Percentiles rank a stretch among this genome's conserved stretches.
Evolutionary conservation across 2,797 vertebrate species (phyloP).

Genomic region (Xenops minutus): DNA sequence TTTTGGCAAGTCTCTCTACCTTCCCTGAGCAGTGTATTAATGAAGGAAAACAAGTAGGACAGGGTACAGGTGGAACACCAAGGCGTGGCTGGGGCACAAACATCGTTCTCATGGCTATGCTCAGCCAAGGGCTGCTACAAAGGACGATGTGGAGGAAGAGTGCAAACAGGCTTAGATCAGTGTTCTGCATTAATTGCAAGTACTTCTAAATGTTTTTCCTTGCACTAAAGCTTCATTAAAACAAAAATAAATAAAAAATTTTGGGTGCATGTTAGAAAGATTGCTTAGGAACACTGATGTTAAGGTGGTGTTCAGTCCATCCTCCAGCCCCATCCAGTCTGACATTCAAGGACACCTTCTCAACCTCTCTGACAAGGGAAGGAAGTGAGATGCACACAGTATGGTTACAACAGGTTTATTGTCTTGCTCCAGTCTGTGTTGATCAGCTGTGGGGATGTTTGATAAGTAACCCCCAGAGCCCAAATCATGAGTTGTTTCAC

Average conservation of each 20-base stretch:
- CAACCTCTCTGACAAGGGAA: not conserved
- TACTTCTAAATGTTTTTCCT: not conserved
- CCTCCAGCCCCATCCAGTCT: not conserved
- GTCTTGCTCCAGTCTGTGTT: not conserved
- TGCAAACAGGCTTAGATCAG: not conserved
- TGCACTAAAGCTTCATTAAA: not conserved
- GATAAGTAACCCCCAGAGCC: not conserved
- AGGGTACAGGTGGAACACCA: not conserved
- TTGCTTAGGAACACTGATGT: not conserved
- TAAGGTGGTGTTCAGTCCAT: not conserved
- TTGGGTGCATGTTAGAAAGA: not conserved
- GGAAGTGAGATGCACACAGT: not conserved
- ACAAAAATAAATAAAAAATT: not conserved
- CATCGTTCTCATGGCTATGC: accelerated
- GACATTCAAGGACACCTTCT: not conserved
- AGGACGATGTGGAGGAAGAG: accelerated
- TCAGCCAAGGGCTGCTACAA: not conserved
- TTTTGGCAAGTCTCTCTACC: not conserved
- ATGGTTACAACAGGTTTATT: not conserved
- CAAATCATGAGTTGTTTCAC: not conserved
- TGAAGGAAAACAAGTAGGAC: not conserved
- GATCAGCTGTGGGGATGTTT: not conserved
- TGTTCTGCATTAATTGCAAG: not conserved
- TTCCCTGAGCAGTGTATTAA: not conserved
- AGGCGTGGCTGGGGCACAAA: not conserved